phyloP scores from a whole-genome alignment of 2,888 invertebrate species.

The Euzophera pinguis region DNA sequence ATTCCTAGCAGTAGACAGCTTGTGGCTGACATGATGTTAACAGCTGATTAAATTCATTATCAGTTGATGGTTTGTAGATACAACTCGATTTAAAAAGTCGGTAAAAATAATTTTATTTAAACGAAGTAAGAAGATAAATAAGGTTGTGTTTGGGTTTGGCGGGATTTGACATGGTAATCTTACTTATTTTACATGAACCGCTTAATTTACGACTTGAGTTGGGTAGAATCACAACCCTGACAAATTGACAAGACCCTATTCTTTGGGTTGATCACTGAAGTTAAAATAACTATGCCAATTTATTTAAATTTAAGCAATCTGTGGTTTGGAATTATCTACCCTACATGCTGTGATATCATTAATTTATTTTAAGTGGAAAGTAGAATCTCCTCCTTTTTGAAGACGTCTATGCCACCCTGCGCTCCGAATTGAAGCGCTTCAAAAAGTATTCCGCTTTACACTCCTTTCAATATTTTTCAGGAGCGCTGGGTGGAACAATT shows the following conservation, averaged over 20 bases:
- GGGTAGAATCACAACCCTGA: slow-evolving; percentile 23
- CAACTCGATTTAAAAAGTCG: no score
- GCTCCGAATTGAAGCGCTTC: no score
- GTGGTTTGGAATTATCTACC: neutral
- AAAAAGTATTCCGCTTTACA: no score
- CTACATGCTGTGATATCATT: neutral
- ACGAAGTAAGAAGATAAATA: neutral
- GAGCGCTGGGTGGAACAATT: no score
- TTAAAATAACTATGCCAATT: neutral
- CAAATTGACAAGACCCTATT: slow-evolving; percentile 22
- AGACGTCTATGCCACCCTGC: no score
- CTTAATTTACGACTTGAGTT: slow-evolving; percentile 28
- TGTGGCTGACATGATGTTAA: no score
- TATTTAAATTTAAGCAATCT: neutral
- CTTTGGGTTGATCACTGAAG: neutral
- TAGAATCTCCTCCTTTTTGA: no score
- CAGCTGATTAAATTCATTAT: no score
- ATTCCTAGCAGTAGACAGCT: no score
- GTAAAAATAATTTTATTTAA: no score
- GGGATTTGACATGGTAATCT: slow-evolving; percentile 34
- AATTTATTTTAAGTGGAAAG: neutral
- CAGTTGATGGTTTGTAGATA: no score
- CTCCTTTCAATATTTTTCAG: no score
- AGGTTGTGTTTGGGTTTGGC: neutral
- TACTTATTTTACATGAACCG: slow-evolving; percentile 33